Evolutionary conservation across 2,113 vertebrate species (phyloP).

Genomic region (Takifugu flavidus): DNA sequence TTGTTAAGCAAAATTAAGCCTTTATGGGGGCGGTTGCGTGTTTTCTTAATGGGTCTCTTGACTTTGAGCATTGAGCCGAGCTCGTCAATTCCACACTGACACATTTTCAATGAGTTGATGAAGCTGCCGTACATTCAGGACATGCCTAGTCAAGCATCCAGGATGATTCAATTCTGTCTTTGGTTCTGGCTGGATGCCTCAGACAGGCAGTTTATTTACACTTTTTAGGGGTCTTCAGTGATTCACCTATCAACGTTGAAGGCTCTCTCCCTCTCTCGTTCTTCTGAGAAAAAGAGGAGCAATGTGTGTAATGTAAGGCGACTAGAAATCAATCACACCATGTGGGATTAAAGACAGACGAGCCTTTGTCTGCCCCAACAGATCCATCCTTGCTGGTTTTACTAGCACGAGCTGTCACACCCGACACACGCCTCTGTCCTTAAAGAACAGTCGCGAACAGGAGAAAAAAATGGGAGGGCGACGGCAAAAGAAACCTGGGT

Average conservation of each 20-base stretch:
- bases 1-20: neutral
- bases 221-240: constrained; percentile 30
- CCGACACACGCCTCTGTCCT: constrained; percentile 36
- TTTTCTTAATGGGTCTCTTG: neutral
- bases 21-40: constrained; percentile 10
- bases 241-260: constrained; percentile 28
- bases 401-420: constrained; percentile 45
- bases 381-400: constrained; percentile 23
- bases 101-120: neutral
- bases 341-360: constrained; percentile 54
- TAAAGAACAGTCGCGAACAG: constrained; percentile 4
- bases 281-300: constrained; percentile 32
- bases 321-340: constrained; percentile 62
- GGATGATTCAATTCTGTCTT: constrained; percentile 11
- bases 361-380: constrained; percentile 46
- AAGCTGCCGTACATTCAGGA: constrained; percentile 20
- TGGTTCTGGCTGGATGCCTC: constrained; percentile 25
- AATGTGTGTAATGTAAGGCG: constrained; percentile 45
- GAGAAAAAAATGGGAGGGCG: constrained; percentile 8
- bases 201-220: constrained; percentile 5
- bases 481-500: constrained; percentile 26
- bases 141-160: constrained; percentile 24
- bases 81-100: neutral
- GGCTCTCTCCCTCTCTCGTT: constrained; percentile 5
- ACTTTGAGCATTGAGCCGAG: neutral